Percentiles rank a stretch among this genome's conserved stretches.
Conservation (phyloP, 2,797 vertebrate genomes). For the Adelosebastes latens region DNA sequence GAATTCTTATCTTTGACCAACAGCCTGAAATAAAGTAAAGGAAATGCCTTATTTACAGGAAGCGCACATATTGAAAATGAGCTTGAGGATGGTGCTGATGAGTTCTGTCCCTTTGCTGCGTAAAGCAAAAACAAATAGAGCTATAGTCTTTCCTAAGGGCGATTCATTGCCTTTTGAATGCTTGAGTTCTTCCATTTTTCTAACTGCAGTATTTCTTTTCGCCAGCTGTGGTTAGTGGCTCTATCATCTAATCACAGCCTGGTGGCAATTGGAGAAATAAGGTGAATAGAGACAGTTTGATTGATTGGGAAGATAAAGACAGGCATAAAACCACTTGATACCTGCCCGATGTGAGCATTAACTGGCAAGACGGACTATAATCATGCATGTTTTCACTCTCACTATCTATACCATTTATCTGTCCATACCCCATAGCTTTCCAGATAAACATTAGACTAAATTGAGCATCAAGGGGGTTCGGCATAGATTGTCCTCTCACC, state of each 20-base stretch:
- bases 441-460: slow-evolving; percentile 8
- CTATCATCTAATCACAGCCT: slow-evolving; percentile 9
- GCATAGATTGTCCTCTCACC: neutral
- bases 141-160: neutral
- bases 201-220: neutral
- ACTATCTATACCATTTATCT: neutral
- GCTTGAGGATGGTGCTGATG: neutral
- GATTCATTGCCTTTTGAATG: neutral
- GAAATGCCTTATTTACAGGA: neutral
- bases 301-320: slow-evolving; percentile 20
- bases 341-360: neutral
- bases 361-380: neutral
- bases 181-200: slow-evolving; percentile 1
- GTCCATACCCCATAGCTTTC: neutral
- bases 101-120: neutral
- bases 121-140: neutral
- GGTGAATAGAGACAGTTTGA: neutral
- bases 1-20: neutral
- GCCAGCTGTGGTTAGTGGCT: neutral
- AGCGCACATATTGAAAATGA: neutral
- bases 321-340: slow-evolving; percentile 2
- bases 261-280: slow-evolving; percentile 8
- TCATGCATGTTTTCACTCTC: neutral
- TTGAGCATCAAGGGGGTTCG: neutral
- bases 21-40: neutral